These are phyloP conservation scores for Desoria tigrina DNA, from an alignment of 2,888 invertebrate species.

Conservation along the genomic window DNA sequence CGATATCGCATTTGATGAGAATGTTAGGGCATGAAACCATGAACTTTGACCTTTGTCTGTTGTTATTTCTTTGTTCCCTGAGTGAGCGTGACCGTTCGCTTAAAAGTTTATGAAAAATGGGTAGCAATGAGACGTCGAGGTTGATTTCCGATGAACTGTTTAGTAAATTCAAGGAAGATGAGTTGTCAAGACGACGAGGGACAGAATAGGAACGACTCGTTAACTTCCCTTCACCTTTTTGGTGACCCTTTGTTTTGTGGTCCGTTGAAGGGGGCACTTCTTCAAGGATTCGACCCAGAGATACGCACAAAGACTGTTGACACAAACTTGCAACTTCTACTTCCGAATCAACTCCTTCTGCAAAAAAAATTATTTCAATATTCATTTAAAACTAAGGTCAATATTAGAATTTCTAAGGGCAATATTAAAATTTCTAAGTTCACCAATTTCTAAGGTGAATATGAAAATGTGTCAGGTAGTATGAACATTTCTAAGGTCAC, in stretches of 20 bases:
- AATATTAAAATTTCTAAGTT: too few relatives aligned
- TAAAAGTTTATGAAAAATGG: conserved; percentile 77
- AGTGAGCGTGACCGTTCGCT: conserved; percentile 36
- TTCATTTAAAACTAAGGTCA: too few relatives aligned
- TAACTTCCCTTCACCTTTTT: not conserved
- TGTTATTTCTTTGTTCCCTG: conserved; percentile 16
- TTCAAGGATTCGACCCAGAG: not conserved
- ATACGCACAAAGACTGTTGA: too few relatives aligned
- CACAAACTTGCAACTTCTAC: too few relatives aligned
- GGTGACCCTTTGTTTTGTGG: conserved; percentile 41
- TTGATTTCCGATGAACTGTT: conserved; percentile 42
- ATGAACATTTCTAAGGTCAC: too few relatives aligned
- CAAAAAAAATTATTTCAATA: too few relatives aligned
- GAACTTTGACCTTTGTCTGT: conserved; percentile 35
- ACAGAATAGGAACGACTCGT: conserved; percentile 61
- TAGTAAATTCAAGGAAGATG: conserved; percentile 37
- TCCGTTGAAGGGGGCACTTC: conserved; percentile 38
- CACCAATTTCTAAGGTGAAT: too few relatives aligned
- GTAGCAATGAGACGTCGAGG: conserved; percentile 80
- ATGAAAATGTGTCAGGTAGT: too few relatives aligned
- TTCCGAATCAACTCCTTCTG: too few relatives aligned
- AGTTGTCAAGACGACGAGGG: conserved; percentile 69
- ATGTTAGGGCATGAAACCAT: conserved; percentile 91
- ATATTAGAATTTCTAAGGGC: not conserved
- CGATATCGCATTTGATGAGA: conserved; percentile 93